Conservation (phyloP, 2,113 vertebrate genomes). For the Meriones unguiculatus region DNA sequence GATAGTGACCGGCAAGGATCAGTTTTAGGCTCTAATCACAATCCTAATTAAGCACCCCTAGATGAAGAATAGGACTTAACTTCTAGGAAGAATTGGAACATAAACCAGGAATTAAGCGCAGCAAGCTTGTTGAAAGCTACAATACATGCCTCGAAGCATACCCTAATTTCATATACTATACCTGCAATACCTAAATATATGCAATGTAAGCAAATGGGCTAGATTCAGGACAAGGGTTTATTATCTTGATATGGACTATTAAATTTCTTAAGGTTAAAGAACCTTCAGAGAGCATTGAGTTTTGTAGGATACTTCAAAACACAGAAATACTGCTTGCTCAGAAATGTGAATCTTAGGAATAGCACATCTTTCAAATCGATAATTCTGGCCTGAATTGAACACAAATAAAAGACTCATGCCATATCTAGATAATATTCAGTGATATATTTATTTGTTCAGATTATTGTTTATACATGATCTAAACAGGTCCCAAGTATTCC, state of each 20-base stretch:
- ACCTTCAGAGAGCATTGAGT: neutral
- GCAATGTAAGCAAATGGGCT: neutral
- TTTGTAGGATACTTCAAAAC: conserved; percentile 48
- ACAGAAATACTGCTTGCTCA: neutral
- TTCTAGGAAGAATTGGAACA: neutral
- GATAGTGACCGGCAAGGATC: neutral
- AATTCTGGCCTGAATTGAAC: conserved; percentile 12
- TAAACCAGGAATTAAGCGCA: neutral
- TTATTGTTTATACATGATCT: conserved; percentile 36
- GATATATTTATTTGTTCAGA: conserved; percentile 38
- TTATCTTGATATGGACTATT: conserved; percentile 28
- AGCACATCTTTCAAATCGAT: conserved; percentile 48
- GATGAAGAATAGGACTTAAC: neutral
- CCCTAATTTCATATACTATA: neutral
- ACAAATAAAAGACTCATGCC: conserved; percentile 34
- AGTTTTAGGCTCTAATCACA: neutral
- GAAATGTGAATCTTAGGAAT: conserved; percentile 33
- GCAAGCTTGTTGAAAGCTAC: neutral
- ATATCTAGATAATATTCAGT: conserved; percentile 5
- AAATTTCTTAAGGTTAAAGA: conserved; percentile 30
- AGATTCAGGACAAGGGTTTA: neutral
- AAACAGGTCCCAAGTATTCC: neutral
- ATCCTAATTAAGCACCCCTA: neutral
- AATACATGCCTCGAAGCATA: neutral
- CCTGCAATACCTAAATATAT: neutral